Conservation (phyloP, 2,797 vertebrate species). For the Gastrophryne carolinensis region DNA sequence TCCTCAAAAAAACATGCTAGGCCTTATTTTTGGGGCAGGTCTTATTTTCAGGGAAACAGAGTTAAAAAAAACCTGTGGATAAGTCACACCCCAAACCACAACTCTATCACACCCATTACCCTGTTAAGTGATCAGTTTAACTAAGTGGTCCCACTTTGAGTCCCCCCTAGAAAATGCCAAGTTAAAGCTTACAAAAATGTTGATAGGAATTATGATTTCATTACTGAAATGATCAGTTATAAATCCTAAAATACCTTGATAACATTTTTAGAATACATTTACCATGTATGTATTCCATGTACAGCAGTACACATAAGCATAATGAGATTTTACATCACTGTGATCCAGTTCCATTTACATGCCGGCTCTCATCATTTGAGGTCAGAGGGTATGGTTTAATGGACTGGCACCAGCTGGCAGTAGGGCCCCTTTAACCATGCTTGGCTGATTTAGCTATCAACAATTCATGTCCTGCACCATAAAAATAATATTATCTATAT, state of each 20-base stretch:
- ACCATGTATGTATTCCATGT: constrained; percentile 91
- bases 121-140: no score
- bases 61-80: no score
- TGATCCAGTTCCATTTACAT: constrained; percentile 97
- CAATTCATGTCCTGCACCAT: constrained; percentile 93
- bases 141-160: no score
- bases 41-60: no score
- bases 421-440: constrained; percentile 96
- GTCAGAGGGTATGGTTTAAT: constrained; percentile 98
- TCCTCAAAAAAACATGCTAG: no score
- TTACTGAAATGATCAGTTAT: background rate
- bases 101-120: no score
- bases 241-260: background rate
- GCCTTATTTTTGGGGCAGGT: no score
- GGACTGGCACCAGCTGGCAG: constrained; percentile 94
- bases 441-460: constrained; percentile 98
- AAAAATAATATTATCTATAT: constrained; percentile 92
- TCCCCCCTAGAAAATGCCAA: no score
- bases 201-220: background rate
- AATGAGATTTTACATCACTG: constrained; percentile 99
- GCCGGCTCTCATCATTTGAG: constrained; percentile 93
- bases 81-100: no score
- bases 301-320: constrained; percentile 95
- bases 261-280: constrained; percentile 71
- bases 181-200: no score